Conservation (phyloP, 1,140 invertebrate genomes). For the Lysiphlebus fabarum region DNA sequence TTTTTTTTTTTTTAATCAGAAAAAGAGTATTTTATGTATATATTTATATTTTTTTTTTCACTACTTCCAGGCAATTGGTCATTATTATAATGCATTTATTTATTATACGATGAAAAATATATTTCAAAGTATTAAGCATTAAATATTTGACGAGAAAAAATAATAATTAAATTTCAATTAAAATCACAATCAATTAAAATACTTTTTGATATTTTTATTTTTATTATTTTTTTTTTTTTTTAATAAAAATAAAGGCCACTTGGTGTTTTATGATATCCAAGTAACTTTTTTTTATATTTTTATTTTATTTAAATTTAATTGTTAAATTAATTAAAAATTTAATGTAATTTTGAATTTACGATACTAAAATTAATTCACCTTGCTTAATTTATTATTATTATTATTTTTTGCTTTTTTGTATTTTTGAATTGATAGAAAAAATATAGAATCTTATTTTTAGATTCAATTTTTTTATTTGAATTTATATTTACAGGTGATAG, state of each 20-base stretch:
- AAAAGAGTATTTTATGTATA: slow-evolving; percentile 38
- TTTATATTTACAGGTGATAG: slow-evolving; percentile 53
- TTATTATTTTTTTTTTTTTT: no score
- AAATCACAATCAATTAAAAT: no score
- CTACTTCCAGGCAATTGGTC: slow-evolving; percentile 53
- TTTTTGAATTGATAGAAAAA: slow-evolving; percentile 55
- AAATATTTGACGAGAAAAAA: no score
- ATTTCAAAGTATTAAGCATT: no score
- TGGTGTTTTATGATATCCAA: slow-evolving; percentile 41
- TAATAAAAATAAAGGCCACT: slow-evolving; percentile 37
- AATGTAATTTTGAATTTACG: slow-evolving; percentile 43
- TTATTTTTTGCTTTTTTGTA: slow-evolving; percentile 17
- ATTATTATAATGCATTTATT: slow-evolving; percentile 35
- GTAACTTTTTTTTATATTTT: slow-evolving; percentile 27
- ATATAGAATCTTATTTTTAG: slow-evolving; percentile 44
- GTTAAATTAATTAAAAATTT: slow-evolving; percentile 35
- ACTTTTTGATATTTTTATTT: no score
- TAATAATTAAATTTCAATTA: no score
- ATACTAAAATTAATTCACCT: slow-evolving; percentile 9
- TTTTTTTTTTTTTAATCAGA: slow-evolving; percentile 40
- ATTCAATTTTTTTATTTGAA: slow-evolving; percentile 37
- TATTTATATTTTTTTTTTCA: slow-evolving; percentile 22
- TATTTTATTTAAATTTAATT: slow-evolving; percentile 18
- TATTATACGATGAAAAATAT: no score
- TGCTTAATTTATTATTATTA: slow-evolving; percentile 5